Evolutionary conservation across 1,140 invertebrate genomes (phyloP), one percentile per base, ranked within the genome.

Genomic region (Aphelinus certus): DNA sequence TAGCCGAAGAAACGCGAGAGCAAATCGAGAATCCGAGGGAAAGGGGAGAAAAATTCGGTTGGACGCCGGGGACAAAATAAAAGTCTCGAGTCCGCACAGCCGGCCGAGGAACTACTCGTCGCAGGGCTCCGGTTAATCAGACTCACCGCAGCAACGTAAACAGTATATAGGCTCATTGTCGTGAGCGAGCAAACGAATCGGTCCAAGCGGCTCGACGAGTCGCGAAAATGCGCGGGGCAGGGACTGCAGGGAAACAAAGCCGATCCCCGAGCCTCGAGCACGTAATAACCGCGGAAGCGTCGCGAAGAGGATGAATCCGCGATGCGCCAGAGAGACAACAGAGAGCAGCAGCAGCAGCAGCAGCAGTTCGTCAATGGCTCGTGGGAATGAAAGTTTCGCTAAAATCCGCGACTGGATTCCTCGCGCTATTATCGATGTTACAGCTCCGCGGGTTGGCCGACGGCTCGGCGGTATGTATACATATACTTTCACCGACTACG

Each of bases 381-480:
- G 47, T 67, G 72, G 49, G 61, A 65, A 66, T 45, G 45, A 72
- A 56, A 61, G 55, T 73, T 73, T 61, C 71, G 71, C 71, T 47
- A 66, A 73, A 73, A 73, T 58, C 43, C n/a, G 51, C 42, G 9
- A 47, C 10, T 42, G 46, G 49, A 64, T 64, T 72, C 70, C 51
- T 46, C 10, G 61, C 3, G 63, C 55, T 57, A 73, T 73, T 73
- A 66, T 66, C 56, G 71, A 60, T 42, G 63, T 72, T 65, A 72
- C 64, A 53, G 51, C 9, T 4, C 4, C 4, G 51, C 46, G 46
- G 46, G 62, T 46, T 46, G 43, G 47, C 46, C 62, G 62, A 10
- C 70, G 47, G 26, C 69, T 43, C 4, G 51, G 51, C 4, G 51
- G 4, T 53, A 53, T 53, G 4, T 53, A 53, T 9, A 26, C 26